Conservation (phyloP, 2,797 vertebrate genomes). For the Hypotaenidia philippensis region DNA sequence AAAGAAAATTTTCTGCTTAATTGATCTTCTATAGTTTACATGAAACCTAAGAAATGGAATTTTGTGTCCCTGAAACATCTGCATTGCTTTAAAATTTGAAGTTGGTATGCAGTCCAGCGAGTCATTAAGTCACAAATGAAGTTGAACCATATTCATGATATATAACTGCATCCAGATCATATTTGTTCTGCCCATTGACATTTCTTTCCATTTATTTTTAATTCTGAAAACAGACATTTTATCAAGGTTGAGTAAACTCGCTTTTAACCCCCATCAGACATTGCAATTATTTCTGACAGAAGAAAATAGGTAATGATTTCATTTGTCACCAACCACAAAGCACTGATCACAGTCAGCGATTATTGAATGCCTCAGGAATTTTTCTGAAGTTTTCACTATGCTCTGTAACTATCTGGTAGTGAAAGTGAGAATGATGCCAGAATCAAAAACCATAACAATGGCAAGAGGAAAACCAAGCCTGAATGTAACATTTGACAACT, state of each 20-base stretch:
- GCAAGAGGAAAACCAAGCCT: neutral
- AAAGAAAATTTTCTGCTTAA: neutral
- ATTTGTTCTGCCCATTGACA: neutral
- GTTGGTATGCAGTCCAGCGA: neutral
- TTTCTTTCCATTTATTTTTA: neutral
- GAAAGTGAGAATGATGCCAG: neutral
- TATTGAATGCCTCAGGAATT: neutral
- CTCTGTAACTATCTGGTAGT: neutral
- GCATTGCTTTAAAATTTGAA: slow-evolving; percentile 5
- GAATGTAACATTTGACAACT: neutral
- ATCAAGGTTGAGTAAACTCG: neutral
- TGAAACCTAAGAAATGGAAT: neutral
- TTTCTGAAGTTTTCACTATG: neutral
- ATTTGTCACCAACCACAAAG: neutral
- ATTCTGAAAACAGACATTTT: neutral
- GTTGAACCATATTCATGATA: neutral
- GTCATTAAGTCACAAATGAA: neutral
- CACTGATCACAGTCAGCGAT: neutral
- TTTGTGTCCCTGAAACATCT: neutral
- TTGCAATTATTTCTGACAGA: neutral
- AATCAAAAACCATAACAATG: neutral
- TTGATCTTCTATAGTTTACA: neutral
- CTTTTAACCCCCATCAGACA: neutral
- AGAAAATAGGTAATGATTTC: neutral
- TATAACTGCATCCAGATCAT: neutral